These are phyloP conservation scores for Nannoperca obscura DNA, from an alignment of 2,797 vertebrate species.

Conservation along the genomic window DNA sequence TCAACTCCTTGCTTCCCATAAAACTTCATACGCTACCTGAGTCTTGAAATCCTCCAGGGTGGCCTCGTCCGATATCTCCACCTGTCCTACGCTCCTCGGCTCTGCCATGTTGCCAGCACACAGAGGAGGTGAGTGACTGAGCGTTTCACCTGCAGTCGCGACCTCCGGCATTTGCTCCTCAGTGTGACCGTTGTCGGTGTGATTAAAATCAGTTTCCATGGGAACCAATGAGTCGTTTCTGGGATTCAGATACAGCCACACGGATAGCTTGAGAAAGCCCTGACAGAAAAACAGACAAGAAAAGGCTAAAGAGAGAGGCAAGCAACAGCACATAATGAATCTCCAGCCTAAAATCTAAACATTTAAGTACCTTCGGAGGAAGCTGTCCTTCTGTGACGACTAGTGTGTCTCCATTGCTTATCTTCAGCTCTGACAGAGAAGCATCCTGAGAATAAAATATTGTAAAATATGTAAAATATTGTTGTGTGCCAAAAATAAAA, in stretches of 20 bases:
- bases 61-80: conserved; percentile 91
- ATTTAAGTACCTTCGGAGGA: conserved; percentile 86
- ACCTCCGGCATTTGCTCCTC: conserved; percentile 52
- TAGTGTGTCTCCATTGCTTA: conserved; percentile 91
- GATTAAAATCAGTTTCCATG: conserved; percentile 58
- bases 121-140: not conserved
- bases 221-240: conserved; percentile 12
- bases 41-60: conserved; percentile 91
- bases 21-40: conserved; percentile 85
- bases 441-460: conserved; percentile 81
- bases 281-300: conserved; percentile 62
- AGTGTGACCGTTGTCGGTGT: conserved; percentile 57
- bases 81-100: conserved; percentile 83
- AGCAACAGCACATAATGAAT: not conserved
- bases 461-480: conserved; percentile 6
- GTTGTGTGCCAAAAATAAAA: not conserved
- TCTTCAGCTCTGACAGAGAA: conserved; percentile 87
- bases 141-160: conserved; percentile 56
- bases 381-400: conserved; percentile 91
- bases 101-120: conserved; percentile 49
- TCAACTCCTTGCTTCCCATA: not conserved
- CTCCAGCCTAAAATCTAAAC: not conserved
- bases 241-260: conserved; percentile 85
- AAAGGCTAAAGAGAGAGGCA: conserved; percentile 8
- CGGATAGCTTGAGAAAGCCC: conserved; percentile 91